Base-by-base conservation (phyloP, 2,888 invertebrate species). In the Aelia acuminata region DNA sequence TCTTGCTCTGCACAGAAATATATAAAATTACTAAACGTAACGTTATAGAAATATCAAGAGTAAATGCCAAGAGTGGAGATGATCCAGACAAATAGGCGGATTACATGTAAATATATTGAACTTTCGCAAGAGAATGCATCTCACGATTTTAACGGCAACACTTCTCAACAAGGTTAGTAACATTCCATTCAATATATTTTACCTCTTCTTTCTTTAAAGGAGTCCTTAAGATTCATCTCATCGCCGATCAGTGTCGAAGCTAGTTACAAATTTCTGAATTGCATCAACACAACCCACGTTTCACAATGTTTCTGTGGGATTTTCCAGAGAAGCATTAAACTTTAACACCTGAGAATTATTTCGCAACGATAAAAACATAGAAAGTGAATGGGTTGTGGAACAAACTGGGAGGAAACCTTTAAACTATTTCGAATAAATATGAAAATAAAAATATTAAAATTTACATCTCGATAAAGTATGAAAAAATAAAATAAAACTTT, bases 71-170 rank as follows among this genome's bases (percentile, higher is more conserved):
- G 31, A 70, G 3, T 20, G 18, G 3, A 63, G 15, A 57, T 26
- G 11, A 26, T 31, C 13, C 0, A 35, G 31, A 35, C 63, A 70
- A 35, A 70, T 70, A 70, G 18, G 20, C 31, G 35, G 63, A 70
- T 35, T 35, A 70, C 1, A 35, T 70, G 63, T 70, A 35, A 70
- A 70, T 57, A 26, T 13, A 13, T 22, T 15, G 63, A 0, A 35
- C 31, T 70, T 70, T 20, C 31, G 35, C 31, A 15, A 70, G 35
- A 35, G 31, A 35, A 70, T 70, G 63, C 63, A 70, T 20, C 31
- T 70, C 63, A 70, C 63, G 63, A 70, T 70, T 63, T 57, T 70
- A 70, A 70, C 63, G 63, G 63, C 31, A 35, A 35, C 20, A 18
- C 63, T 35, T 5, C 35, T 35, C 35, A 20, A 11, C 18, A 70